Base-by-base conservation (phyloP, 2,113 vertebrate genomes). In the Cavia porcellus region DNA sequence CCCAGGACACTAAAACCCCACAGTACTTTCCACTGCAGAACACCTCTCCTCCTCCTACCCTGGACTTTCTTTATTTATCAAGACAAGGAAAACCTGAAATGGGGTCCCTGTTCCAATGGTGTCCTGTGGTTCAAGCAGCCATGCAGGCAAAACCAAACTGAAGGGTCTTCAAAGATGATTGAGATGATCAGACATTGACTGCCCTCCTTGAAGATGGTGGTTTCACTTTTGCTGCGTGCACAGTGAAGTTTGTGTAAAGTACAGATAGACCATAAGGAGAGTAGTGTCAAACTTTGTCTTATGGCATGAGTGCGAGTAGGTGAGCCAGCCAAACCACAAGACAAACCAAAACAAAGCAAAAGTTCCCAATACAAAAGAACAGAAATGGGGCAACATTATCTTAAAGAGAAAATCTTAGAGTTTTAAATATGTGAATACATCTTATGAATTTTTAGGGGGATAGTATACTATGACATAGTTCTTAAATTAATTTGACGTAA, bases 361-460 rank as follows among this genome's bases (percentile, higher is more conserved):
- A 66, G 35, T 47, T 88, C 74, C 61, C 7, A n/a, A 64, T 66
- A 62, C 84, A 22, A 70, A 84, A 85, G 64, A 52, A 47, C 84
- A 91, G 62, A 61, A 52, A 35, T 11, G 86, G 13, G 32, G 10
- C 72, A 68, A 77, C 45, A 9, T 5, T 86, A 59, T 59, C 22
- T 89, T 72, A 77, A 85, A 42, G 19, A 55, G 13, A n/a, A 12
- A 30, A 89, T 50, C 25, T 19, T 42, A 55, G 47, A 90, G 22
- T 80, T 80, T 88, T 75, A 42, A 50, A 81, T 42, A 94, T 24
- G 30, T 25, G 80, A 72, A 66, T 87, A 19, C 59, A 19, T 55
- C 77, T 83, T 84, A 38, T 93, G 72, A 88, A 87, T 96, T 96
- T 90, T 70, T 42, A 90, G 64, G 57, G n/a, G 28, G 20, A 42